Evolutionary conservation across 2,113 vertebrate species (phyloP), one percentile per base, ranked within the genome.

Genomic region (Delphinapterus leucas): DNA sequence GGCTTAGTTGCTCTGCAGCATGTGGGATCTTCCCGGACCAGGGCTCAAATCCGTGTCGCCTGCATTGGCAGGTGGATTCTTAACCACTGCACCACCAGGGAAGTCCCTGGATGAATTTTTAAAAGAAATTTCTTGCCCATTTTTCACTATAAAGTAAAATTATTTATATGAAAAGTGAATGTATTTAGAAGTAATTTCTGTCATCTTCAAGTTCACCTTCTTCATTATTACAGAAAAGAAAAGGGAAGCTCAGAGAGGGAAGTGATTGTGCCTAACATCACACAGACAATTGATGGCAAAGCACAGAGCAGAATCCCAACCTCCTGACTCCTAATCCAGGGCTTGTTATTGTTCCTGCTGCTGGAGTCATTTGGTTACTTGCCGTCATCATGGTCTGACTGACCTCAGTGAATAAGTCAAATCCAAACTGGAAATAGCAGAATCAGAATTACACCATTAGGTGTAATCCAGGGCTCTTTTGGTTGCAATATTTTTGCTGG

Each of bases 141-240:
- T 89, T 92, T 92, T 28, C 4, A 5, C 47, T 65, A 31, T 47
- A 44, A 70, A 55, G 38, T 70, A 58, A 82, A 60, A 38, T 65
- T 74, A 68, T 17, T 81, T 58, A 53, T 23, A 55, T 95, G 63
- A 41, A 86, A 92, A 18, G n/a, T n/a, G 77, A 67, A 44, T 84
- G 13, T 25, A 63, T 60, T 95, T 80, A 73, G 47, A 83, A 73
- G 26, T 79, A 58, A 61, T 73, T 93, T 92, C 28, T 70, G 23
- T 41, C 38, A 44, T 23, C 20, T 73, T 77, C 21, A 83, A 80
- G 12, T 90, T 96, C 26, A 93, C n/a, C 28, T 88, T 13, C 4
- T 71, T 74, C 33, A 21, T 65, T 73, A 49, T 65, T 31, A 73
- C 44, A 58, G 4, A 49, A 41, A 31, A 83, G 26, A 20, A 71